These are phyloP conservation scores for Epsilonema sp. DNA, from an alignment of 2,888 invertebrate species.

Conservation along the genomic window DNA sequence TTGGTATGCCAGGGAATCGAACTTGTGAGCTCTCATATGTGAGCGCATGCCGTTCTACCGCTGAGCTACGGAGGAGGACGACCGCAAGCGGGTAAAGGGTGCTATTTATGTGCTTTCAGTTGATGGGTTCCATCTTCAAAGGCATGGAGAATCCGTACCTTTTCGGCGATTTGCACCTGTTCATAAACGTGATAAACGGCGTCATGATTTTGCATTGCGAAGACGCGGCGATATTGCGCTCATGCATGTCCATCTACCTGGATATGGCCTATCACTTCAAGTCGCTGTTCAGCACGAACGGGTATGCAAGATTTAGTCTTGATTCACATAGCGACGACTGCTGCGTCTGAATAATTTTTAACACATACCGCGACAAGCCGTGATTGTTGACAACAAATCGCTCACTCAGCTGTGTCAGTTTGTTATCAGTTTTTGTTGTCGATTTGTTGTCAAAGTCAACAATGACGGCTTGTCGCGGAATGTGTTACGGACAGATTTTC, in stretches of 20 bases:
- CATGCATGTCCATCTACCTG: slow-evolving; percentile 87
- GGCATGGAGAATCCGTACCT: slow-evolving; percentile 29
- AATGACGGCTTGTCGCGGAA: too few species aligned
- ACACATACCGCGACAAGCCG: too few species aligned
- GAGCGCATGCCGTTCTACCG: too few species aligned
- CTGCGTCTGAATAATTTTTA: not conserved
- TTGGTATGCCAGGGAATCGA: too few species aligned
- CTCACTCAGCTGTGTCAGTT: not conserved
- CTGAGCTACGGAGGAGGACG: too few species aligned
- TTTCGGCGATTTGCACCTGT: slow-evolving; percentile 74
- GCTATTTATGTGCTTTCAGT: too few species aligned
- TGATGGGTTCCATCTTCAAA: slow-evolving; percentile 25
- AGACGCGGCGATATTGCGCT: slow-evolving; percentile 78
- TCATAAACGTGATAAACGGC: slow-evolving; percentile 89
- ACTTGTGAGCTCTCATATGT: too few species aligned
- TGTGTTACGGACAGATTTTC: too few species aligned
- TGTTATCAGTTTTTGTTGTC: not conserved
- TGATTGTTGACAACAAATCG: not conserved
- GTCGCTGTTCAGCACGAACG: slow-evolving; percentile 91
- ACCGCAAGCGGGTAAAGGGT: too few species aligned
- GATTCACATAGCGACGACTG: not conserved
- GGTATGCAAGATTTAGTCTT: too few species aligned
- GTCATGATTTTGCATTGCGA: slow-evolving; percentile 88
- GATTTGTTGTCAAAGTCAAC: too few species aligned
- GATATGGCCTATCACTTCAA: slow-evolving; percentile 95